Percentiles rank a stretch among this genome's conserved stretches.
These are phyloP conservation scores for Strigops habroptila DNA, from an alignment of 2,113 vertebrate species.

Conservation along the genomic window DNA sequence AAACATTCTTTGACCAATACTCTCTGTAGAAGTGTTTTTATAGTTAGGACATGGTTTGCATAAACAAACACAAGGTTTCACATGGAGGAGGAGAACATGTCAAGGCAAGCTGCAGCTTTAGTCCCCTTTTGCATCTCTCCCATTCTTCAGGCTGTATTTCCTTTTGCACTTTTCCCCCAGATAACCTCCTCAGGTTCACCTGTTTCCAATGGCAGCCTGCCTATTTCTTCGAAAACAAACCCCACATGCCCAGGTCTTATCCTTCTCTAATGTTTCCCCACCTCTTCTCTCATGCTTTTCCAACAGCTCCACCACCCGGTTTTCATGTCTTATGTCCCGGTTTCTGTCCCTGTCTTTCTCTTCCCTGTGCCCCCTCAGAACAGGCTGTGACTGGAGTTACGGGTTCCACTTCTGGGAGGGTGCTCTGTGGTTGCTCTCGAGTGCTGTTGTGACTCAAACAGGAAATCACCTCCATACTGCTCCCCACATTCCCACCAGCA, in stretches of 20 bases:
- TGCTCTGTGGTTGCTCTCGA: background rate
- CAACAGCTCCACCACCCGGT: background rate
- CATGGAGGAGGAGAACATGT: background rate
- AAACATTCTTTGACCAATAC: background rate
- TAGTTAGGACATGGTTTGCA: background rate
- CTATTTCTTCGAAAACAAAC: background rate
- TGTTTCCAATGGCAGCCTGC: background rate
- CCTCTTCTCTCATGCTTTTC: background rate
- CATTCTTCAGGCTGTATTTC: background rate
- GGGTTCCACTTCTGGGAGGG: background rate
- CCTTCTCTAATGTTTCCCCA: background rate
- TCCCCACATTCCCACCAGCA: background rate
- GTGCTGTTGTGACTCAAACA: background rate
- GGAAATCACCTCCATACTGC: conserved; percentile 1
- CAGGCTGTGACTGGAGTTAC: background rate
- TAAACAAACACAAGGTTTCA: background rate
- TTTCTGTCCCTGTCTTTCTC: background rate
- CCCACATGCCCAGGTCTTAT: background rate
- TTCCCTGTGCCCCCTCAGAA: background rate
- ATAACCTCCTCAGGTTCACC: background rate
- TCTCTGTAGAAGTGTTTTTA: background rate
- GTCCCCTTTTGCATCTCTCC: background rate
- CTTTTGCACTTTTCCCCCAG: fast-evolving
- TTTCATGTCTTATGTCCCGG: background rate
- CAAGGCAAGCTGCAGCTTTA: background rate